Percentiles rank a stretch among this genome's conserved stretches.
phyloP scores from a whole-genome alignment of 2,888 invertebrate species.

The Phortica okadai region DNA sequence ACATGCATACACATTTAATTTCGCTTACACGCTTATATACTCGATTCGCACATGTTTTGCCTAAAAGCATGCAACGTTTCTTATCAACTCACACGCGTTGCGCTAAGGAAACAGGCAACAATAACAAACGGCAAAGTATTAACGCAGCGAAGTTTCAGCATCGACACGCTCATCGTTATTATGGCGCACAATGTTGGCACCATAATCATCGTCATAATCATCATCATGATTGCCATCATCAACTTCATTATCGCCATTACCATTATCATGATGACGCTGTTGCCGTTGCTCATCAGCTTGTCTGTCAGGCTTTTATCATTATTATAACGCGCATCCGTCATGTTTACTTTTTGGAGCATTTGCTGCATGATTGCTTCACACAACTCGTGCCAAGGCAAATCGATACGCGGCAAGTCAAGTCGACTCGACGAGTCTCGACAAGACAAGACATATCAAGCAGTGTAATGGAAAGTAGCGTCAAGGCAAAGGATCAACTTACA shows the following conservation, averaged over 20 bases:
- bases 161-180: background rate
- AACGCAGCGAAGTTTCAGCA: background rate
- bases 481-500: conserved; percentile 28
- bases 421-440: background rate
- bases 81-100: conserved; percentile 20
- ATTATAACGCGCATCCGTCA: conserved; percentile 28
- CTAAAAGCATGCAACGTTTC: conserved; percentile 26
- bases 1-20: conserved; percentile 3
- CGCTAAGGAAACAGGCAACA: background rate
- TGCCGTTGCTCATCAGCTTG: conserved; percentile 14
- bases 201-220: background rate
- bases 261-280: conserved; percentile 1
- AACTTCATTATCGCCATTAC: conserved; percentile 3
- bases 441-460: background rate
- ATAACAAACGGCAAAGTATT: background rate
- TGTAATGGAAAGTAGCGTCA: background rate
- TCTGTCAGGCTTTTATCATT: conserved; percentile 32
- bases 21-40: background rate
- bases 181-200: background rate
- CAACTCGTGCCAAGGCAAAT: conserved; percentile 3
- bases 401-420: background rate
- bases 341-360: conserved; percentile 19
- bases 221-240: background rate
- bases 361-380: conserved; percentile 15
- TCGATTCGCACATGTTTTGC: conserved; percentile 17